Evolutionary conservation across 1,140 invertebrate species (phyloP).

Genomic region (Apis florea): DNA sequence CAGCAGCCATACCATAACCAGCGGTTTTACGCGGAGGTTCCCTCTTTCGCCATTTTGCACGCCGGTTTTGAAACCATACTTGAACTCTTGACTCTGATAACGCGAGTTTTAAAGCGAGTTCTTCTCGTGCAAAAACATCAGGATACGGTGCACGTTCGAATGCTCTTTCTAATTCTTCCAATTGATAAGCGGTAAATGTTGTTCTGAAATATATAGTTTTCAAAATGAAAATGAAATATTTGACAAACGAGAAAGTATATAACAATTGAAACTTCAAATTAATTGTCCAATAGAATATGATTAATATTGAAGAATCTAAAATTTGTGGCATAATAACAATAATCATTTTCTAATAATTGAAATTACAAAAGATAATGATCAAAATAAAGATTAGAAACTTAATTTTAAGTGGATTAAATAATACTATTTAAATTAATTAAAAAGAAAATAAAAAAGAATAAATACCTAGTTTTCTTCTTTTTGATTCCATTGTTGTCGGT

Average conservation of each 20-base stretch:
- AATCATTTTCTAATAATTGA: neutral
- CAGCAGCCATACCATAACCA: conserved; percentile 83
- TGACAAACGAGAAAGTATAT: neutral
- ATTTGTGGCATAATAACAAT: neutral
- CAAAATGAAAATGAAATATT: neutral
- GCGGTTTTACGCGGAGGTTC: conserved; percentile 97
- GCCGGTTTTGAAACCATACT: conserved; percentile 96
- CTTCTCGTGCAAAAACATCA: conserved; percentile 97
- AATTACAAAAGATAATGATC: neutral
- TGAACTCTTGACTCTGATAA: conserved; percentile 97
- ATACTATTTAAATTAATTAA: neutral
- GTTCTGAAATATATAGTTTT: conserved; percentile 84
- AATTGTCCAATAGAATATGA: neutral
- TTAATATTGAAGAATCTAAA: neutral
- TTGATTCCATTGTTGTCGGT: conserved; percentile 92
- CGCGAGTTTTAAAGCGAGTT: conserved; percentile 93
- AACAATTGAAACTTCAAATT: neutral
- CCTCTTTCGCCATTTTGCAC: conserved; percentile 98
- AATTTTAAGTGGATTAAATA: neutral
- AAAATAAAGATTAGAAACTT: neutral
- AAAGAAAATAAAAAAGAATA: conserved; percentile 2
- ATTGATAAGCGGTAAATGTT: conserved; percentile 97
- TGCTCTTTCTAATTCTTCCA: conserved; percentile 96
- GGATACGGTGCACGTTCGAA: conserved; percentile 98
- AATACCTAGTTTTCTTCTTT: conserved; percentile 95